Base-by-base conservation (phyloP, 1,140 invertebrate genomes). In the Oncopodura yosiiana region DNA sequence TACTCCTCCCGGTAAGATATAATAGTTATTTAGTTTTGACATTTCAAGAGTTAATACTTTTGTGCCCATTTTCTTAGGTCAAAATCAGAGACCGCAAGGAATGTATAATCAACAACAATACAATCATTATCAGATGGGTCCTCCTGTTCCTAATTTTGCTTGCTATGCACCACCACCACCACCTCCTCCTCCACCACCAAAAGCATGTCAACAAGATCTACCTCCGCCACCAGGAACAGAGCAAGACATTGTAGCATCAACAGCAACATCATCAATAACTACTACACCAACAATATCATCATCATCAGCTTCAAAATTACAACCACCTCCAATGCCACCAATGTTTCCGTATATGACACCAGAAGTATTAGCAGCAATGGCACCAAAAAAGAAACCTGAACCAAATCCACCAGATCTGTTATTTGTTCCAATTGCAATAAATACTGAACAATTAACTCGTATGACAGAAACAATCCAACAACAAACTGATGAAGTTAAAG, bases 311-410 rank as follows among this genome's bases (percentile, higher is more conserved):
- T n/a, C 38, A 11, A 21, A 29, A 3, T 49, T 51, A 21, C 30
- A 6, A 24, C 55, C 55, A 2, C 59, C 59, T 18, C 59, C 59
- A 18, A 26, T 57, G 39, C 59, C 59, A 12, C 59, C 59, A 1
- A 46, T 53, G 23, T 61, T 61, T 42, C 55, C 52, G 3, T 61
- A 48, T 26, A 37, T 49, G 54, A 32, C 41, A 3, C 38, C 45
- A 11, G 26, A 26, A 32, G 18, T 36, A 6, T 27, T n/a, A n/a
- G 16, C 41, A 14, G 42, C 56, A 44, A 37, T 51, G 46, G 21
- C 30, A 12, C 21, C 44, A 3, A 26, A 19, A 5, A 26, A 36
- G 29, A 26, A 16, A 29, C 29, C 9, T 5, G 14, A 32, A n/a
- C 26, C n/a, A 43, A 44, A 45, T 42, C 29, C 48, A 23, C 29